Conservation (phyloP, 2,888 invertebrate genomes). For the Epirrhoe tristata region DNA sequence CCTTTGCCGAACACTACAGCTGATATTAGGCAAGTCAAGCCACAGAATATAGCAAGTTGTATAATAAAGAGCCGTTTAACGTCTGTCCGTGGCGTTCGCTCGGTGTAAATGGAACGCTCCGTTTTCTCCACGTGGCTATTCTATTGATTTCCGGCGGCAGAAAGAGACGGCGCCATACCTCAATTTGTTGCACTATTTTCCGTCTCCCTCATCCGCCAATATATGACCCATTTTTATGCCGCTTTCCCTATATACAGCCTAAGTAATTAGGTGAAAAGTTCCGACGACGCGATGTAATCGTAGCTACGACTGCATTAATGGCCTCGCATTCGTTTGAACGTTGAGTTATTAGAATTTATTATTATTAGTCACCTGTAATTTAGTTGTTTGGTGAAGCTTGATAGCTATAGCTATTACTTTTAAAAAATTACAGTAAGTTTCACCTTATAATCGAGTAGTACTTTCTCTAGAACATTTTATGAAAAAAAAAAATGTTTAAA, state of each 20-base stretch:
- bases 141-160: conserved; percentile 84
- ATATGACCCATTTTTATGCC: conserved; percentile 85
- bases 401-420: background rate
- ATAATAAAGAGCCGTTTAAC: conserved; percentile 61
- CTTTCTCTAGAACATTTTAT: too few relatives aligned
- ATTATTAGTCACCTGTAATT: conserved; percentile 10
- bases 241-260: conserved; percentile 82
- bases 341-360: conserved; percentile 17
- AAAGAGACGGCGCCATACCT: conserved; percentile 75
- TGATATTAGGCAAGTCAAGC: background rate
- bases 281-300: conserved; percentile 63
- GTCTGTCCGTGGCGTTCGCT: conserved; percentile 60
- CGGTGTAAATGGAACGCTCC: conserved; percentile 77
- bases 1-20: too few relatives aligned
- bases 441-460: background rate
- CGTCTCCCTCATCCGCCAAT: conserved; percentile 77
- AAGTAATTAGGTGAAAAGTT: conserved; percentile 83
- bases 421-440: background rate
- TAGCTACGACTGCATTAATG: conserved; percentile 38
- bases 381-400: background rate
- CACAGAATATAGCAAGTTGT: background rate
- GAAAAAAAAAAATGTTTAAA: too few relatives aligned
- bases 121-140: conserved; percentile 83
- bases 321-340: conserved; percentile 18
- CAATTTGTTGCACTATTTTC: conserved; percentile 85